phyloP scores from a whole-genome alignment of 2,113 vertebrate genomes.

The Rhinolophus ferrumequinum region DNA sequence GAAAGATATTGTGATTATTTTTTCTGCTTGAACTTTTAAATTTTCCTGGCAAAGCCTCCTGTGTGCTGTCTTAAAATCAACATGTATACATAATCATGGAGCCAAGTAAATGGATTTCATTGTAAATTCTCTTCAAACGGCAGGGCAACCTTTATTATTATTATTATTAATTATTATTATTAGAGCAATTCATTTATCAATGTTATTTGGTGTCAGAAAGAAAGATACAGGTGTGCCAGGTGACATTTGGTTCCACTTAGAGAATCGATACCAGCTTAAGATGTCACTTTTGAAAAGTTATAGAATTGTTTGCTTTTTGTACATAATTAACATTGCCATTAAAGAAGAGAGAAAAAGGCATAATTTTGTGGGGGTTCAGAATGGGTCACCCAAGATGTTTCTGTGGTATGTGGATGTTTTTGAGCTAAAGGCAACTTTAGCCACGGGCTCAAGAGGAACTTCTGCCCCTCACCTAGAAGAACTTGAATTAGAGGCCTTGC shows the following conservation, averaged over 20 bases:
- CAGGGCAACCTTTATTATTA: not conserved
- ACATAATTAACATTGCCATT: not conserved
- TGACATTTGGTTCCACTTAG: conserved; percentile 56
- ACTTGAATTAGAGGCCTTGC: not conserved
- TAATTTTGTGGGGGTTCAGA: not conserved
- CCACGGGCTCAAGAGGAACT: not conserved
- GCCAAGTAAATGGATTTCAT: conserved; percentile 33
- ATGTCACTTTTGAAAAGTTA: conserved; percentile 17
- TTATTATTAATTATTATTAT: not conserved
- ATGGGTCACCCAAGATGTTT: not conserved
- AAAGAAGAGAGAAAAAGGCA: conserved; percentile 26
- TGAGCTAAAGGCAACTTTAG: not conserved
- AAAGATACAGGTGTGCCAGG: conserved; percentile 37
- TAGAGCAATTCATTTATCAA: conserved; percentile 44
- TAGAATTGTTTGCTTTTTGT: conserved; percentile 23
- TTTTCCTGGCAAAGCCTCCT: conserved; percentile 63
- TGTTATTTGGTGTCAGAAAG: conserved; percentile 58
- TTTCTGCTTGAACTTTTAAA: conserved; percentile 74
- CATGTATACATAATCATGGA: conserved; percentile 28
- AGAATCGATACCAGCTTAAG: not conserved
- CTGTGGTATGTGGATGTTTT: not conserved
- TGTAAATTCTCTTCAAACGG: conserved; percentile 45
- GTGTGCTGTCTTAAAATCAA: conserved; percentile 48
- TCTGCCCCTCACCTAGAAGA: not conserved
- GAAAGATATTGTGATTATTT: conserved; percentile 78